Evolutionary conservation across 2,113 vertebrate species (phyloP).

Genomic region (Prolemur simus): DNA sequence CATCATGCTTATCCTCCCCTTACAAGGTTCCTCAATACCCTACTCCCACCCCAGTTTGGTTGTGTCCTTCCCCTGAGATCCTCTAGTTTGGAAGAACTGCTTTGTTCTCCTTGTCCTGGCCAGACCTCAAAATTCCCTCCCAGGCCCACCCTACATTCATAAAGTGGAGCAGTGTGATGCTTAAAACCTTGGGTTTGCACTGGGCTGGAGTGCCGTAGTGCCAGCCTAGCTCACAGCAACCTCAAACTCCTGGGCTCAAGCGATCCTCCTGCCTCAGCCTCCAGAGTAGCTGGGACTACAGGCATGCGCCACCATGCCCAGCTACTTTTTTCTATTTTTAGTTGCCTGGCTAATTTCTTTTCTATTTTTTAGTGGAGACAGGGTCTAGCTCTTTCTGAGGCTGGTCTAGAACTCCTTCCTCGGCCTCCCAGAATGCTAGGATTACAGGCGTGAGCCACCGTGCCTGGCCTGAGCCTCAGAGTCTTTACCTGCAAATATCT

Average conservation of each 20-base stretch:
- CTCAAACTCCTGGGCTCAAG: no score
- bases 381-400: no score
- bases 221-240: no score
- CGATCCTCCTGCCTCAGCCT: no score
- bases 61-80: background rate
- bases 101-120: background rate
- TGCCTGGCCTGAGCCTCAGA: background rate
- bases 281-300: no score
- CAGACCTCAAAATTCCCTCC: background rate
- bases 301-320: fast-evolving
- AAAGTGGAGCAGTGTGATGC: background rate
- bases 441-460: no score
- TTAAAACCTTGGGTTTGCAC: background rate
- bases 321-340: no score
- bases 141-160: fast-evolving
- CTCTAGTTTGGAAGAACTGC: background rate
- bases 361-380: no score
- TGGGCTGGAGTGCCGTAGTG: no score
- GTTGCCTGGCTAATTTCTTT: no score
- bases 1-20: background rate
- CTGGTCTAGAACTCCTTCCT: no score
- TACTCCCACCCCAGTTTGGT: fast-evolving
- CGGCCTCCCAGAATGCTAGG: no score
- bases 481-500: background rate
- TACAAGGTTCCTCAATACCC: fast-evolving